Conservation (phyloP, 2,888 invertebrate species). For the Leucophora obtusa region DNA sequence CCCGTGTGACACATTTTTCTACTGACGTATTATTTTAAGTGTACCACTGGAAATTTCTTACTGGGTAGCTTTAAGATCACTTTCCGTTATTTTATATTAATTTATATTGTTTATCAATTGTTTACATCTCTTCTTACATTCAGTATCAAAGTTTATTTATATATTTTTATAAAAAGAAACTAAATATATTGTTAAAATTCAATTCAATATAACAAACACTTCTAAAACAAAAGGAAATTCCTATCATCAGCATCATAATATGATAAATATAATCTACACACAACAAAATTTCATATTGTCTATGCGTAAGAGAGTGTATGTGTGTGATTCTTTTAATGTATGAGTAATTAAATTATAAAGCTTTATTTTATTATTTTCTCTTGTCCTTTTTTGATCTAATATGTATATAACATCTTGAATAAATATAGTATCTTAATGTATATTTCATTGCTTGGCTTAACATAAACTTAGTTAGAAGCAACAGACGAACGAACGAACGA, state of each 20-base stretch:
- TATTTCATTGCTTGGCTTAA: conserved; percentile 2
- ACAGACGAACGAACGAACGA: background rate
- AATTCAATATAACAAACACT: conserved; percentile 20
- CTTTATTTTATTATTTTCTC: conserved; percentile 8
- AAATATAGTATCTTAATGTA: conserved; percentile 12
- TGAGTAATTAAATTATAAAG: conserved; percentile 32
- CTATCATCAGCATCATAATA: background rate
- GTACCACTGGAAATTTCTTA: too few species aligned
- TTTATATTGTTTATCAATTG: background rate
- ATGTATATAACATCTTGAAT: background rate
- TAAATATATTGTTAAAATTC: conserved; percentile 15
- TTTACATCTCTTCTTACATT: background rate
- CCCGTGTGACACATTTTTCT: too few species aligned
- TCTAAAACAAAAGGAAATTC: conserved; percentile 2
- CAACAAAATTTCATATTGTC: conserved; percentile 3
- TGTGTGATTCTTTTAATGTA: background rate
- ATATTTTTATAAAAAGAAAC: background rate
- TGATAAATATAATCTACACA: conserved; percentile 22
- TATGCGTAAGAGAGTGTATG: background rate
- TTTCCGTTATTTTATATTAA: too few species aligned
- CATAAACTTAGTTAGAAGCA: background rate
- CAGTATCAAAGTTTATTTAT: conserved; percentile 10
- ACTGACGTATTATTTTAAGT: too few species aligned
- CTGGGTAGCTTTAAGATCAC: background rate
- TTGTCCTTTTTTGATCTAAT: conserved; percentile 4